Evolutionary conservation across 2,113 vertebrate genomes (phyloP), one percentile per base, ranked within the genome.

Genomic region (Okapia johnstoni): DNA sequence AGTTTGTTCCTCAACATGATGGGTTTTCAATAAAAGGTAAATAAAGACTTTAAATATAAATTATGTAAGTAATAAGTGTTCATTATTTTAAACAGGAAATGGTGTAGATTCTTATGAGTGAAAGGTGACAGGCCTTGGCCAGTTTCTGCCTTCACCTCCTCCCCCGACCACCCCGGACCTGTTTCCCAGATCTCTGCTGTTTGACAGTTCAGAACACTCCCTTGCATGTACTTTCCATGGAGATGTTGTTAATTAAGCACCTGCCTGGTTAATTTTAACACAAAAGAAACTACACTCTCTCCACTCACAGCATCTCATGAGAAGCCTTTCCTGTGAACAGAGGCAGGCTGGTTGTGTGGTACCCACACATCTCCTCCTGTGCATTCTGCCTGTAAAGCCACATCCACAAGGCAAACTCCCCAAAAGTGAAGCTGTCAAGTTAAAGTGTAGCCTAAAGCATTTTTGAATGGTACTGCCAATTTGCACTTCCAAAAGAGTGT

Each of bases 11-110:
- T 12, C 8, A 92, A 84, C 1, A 0, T 33, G 87, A 30, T 1
- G 19, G 2, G 43, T 58, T 90, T 96, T 92, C n/a, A 26, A 90
- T 48, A 86, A 46, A 58, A 97, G 66, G 23, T 23, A 91, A 90
- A 52, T 54, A 80, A 93, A 80, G 16, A 66, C 40, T 76, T 92
- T 61, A 21, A 88, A 85, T 77, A 46, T 9, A 5, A 46, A 66
- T 85, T 63, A 76, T 40, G 23, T 79, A 83, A 89, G 60, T 79
- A 70, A 95, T 21, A 46, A 40, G 60, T 12, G 13, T 19, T 52
- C 3, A 26, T 85, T 88, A 76, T 40, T 76, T 88, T 58, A 43
- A 85, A 85, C 77, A 46, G 13, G 48, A 94, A 61, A 80, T 13
- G 40, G 16, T 52, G 80, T 2, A 73, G 28, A 73, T 12, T 43